Evolutionary conservation across 2,113 vertebrate genomes (phyloP).

Genomic region (Podarcis raffonei): DNA sequence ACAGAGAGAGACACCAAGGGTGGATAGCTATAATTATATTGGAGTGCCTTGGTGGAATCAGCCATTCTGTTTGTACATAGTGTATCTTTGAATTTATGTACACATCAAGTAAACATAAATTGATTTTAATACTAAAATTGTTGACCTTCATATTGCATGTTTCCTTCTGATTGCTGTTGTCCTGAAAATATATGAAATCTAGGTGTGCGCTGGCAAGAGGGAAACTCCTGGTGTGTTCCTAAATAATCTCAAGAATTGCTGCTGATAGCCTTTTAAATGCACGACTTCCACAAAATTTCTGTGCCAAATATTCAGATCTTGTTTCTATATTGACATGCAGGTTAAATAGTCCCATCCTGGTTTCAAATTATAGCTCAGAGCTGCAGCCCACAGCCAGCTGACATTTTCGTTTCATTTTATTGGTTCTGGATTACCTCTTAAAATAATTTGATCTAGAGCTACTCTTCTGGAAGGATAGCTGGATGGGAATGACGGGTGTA

Average conservation of each 20-base stretch:
- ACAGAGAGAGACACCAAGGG: constrained; percentile 81
- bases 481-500: background rate
- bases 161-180: constrained; percentile 48
- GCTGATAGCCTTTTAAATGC: constrained; percentile 39
- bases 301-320: constrained; percentile 18
- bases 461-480: background rate
- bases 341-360: constrained; percentile 23
- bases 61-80: constrained; percentile 88
- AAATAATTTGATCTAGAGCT: background rate
- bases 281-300: constrained; percentile 14
- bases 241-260: constrained; percentile 23
- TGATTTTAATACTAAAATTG: constrained; percentile 73
- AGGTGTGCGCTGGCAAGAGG: constrained; percentile 23
- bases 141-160: constrained; percentile 65
- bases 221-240: constrained; percentile 39
- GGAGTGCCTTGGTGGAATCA: constrained; percentile 83
- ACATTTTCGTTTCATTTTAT: background rate
- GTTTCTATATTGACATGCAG: constrained; percentile 10
- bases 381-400: background rate
- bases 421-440: background rate
- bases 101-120: constrained; percentile 86
- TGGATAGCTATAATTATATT: constrained; percentile 97
- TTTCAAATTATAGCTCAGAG: background rate
- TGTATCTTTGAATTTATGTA: constrained; percentile 91
- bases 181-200: constrained; percentile 48